Conservation (phyloP, 2,888 invertebrate species). For the Nemoura dubitans region DNA sequence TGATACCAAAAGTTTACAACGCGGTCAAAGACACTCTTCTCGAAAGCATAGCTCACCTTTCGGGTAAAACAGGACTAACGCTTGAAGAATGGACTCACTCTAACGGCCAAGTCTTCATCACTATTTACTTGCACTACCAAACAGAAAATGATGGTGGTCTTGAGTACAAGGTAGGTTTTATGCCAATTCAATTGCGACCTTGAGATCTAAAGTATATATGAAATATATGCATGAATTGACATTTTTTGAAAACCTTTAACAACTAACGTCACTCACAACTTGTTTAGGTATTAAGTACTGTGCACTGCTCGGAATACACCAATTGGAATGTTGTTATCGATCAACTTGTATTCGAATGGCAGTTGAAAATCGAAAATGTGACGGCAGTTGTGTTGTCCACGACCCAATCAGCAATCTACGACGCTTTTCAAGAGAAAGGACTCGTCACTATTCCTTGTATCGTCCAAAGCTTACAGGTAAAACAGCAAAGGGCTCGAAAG, state of each 20-base stretch:
- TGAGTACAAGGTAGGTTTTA: constrained; percentile 50
- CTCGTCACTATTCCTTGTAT: constrained; percentile 61
- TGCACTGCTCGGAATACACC: constrained; percentile 60
- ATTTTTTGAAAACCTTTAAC: no score
- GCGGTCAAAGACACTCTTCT: constrained; percentile 59
- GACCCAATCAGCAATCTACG: constrained; percentile 56
- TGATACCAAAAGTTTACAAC: constrained; percentile 62
- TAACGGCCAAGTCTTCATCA: constrained; percentile 58
- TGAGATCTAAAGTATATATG: no score
- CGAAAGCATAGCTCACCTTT: constrained; percentile 55
- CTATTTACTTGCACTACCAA: constrained; percentile 61
- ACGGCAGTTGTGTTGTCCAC: constrained; percentile 61
- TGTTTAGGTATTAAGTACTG: constrained; percentile 57
- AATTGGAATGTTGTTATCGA: constrained; percentile 60
- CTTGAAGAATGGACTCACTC: constrained; percentile 62
- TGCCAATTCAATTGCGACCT: no score
- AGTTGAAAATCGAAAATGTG: constrained; percentile 59
- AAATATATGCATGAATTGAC: no score
- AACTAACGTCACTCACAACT: no score
- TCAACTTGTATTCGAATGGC: constrained; percentile 60
- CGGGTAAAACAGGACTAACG: constrained; percentile 59
- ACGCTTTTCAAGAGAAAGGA: constrained; percentile 57
- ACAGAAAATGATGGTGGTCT: not conserved
- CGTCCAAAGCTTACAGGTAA: constrained; percentile 59
- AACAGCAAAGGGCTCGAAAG: not conserved